phyloP scores from a whole-genome alignment of 2,888 invertebrate genomes.

The Caenorhabditis sp. region DNA sequence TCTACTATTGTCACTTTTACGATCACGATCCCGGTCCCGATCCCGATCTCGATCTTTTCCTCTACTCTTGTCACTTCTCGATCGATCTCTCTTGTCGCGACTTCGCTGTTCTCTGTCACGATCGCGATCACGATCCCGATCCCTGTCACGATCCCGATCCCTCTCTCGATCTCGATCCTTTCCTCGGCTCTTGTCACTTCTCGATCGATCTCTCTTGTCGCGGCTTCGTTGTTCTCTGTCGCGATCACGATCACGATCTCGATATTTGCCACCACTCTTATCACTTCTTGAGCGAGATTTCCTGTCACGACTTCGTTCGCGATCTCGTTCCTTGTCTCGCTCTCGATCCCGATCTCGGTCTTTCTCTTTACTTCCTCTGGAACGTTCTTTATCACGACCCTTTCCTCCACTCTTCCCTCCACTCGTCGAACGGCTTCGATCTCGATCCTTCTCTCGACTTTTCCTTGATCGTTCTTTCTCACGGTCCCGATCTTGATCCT shows the following conservation, averaged over 20 bases:
- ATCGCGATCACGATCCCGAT: slow-evolving; percentile 6
- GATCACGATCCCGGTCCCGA: not conserved
- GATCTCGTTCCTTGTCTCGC: not conserved
- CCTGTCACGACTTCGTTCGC: slow-evolving; percentile 13
- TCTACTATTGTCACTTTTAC: slow-evolving; percentile 9
- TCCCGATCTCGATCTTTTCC: slow-evolving; percentile 7
- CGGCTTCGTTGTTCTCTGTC: slow-evolving; percentile 2
- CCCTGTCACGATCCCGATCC: slow-evolving; percentile 5
- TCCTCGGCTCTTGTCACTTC: slow-evolving; percentile 8
- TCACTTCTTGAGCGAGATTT: slow-evolving; percentile 6
- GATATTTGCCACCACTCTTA: slow-evolving; percentile 1
- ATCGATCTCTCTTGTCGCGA: not conserved
- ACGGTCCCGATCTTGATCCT: slow-evolving; percentile 13
- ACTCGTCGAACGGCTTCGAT: slow-evolving; percentile 7
- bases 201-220: slow-evolving; percentile 3
- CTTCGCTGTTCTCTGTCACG: not conserved
- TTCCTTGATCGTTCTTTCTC: not conserved
- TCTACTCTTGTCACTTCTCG: not conserved
- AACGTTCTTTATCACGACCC: slow-evolving; percentile 6
- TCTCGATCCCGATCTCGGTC: slow-evolving; percentile 14
- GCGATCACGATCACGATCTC: slow-evolving; percentile 4
- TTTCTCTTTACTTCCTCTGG: not conserved
- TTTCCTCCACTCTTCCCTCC: not conserved
- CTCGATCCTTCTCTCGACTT: slow-evolving; percentile 12
- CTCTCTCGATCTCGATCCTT: not conserved